A percentile compares a stretch with the other conserved stretches of the same genome.
These are phyloP conservation scores for Ganaspis brasiliensis DNA, from an alignment of 2,888 invertebrate genomes.

Conservation along the genomic window DNA sequence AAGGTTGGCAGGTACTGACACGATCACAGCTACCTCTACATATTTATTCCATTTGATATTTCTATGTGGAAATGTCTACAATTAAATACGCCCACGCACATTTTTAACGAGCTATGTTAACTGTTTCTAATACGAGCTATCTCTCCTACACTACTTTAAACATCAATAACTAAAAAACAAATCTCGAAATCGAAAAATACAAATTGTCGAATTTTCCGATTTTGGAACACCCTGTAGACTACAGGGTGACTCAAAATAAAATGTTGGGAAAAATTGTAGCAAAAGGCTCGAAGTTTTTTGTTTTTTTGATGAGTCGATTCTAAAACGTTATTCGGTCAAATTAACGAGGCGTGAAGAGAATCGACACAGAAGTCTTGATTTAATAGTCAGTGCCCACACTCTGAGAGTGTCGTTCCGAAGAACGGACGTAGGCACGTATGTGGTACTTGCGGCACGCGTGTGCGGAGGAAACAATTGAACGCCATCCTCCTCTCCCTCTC, in stretches of 20 bases:
- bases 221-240: too few species aligned
- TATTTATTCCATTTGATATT: constrained; percentile 5
- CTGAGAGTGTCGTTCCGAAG: constrained; percentile 63
- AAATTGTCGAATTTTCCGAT: too few species aligned
- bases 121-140: too few species aligned
- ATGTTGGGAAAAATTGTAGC: too few species aligned
- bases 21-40: constrained; percentile 55
- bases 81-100: not conserved
- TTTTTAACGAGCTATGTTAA: not conserved
- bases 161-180: too few species aligned
- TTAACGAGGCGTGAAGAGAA: constrained; percentile 78
- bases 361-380: constrained; percentile 78
- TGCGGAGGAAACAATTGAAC: constrained; percentile 80
- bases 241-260: too few species aligned
- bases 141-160: too few species aligned
- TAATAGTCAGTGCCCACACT: constrained; percentile 78
- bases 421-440: constrained; percentile 69
- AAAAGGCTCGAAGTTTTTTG: too few species aligned
- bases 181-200: too few species aligned
- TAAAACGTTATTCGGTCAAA: too few species aligned
- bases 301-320: not conserved
- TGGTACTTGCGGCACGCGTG: constrained; percentile 76
- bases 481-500: constrained; percentile 48
- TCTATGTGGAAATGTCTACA: constrained; percentile 23
- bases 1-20: constrained; percentile 60